Conservation (phyloP, 2,113 vertebrate genomes). For the Myrmophylax atrothorax region DNA sequence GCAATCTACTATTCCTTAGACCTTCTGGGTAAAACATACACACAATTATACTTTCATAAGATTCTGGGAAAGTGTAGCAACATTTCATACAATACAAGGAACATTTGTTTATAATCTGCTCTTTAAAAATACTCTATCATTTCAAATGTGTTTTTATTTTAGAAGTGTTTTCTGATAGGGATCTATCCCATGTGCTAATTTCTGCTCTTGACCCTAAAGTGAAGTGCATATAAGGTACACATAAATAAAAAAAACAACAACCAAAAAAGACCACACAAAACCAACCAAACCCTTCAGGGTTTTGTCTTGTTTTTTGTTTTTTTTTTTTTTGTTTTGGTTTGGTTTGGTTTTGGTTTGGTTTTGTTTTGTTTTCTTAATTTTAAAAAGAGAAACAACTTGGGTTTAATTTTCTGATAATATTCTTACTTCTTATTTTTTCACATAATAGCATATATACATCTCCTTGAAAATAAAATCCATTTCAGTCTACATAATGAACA, state of each 20-base stretch:
- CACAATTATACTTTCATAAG: neutral
- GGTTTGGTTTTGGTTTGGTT: neutral
- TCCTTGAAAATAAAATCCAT: neutral
- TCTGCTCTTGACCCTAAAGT: neutral
- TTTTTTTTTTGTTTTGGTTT: too few relatives aligned
- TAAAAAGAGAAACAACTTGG: neutral
- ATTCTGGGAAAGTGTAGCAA: neutral
- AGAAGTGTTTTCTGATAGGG: neutral
- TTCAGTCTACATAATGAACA: neutral
- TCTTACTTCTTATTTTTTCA: neutral
- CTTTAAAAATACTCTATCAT: neutral
- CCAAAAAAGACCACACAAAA: too few relatives aligned
- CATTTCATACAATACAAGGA: neutral
- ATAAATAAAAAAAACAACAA: neutral
- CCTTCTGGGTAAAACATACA: neutral
- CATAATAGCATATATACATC: rapidly evolving
- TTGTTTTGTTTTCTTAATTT: neutral
- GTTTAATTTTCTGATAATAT: neutral
- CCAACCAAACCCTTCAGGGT: too few relatives aligned
- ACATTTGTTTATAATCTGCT: neutral
- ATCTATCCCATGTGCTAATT: neutral
- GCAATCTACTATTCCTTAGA: neutral
- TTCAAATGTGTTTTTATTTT: neutral
- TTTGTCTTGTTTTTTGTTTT: too few relatives aligned
- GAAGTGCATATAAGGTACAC: neutral